A percentile compares a stretch with the other conserved stretches of the same genome.
These are phyloP conservation scores for Drosophila longiperda DNA, from an alignment of 2,888 invertebrate genomes.

Conservation along the genomic window DNA sequence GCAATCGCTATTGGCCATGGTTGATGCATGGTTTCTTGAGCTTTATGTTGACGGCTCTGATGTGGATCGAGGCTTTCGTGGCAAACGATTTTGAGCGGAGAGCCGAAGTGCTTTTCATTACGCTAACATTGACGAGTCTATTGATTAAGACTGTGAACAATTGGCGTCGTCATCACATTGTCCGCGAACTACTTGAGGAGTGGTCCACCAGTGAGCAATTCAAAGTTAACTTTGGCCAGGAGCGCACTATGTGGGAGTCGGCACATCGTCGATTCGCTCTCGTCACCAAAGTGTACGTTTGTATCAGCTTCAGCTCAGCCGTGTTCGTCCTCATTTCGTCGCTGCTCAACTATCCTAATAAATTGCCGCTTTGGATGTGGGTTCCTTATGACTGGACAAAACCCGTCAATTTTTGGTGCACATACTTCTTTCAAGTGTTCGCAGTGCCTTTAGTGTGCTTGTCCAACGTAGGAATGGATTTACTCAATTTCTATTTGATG, in stretches of 20 bases:
- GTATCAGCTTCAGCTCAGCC: conserved; percentile 40
- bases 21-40: conserved; percentile 23
- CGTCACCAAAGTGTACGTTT: conserved; percentile 17
- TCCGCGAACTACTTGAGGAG: conserved; percentile 39
- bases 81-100: conserved; percentile 50
- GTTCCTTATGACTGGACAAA: conserved; percentile 53
- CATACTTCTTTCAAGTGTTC: conserved; percentile 34
- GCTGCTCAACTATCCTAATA: conserved; percentile 43
- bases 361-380: conserved; percentile 56
- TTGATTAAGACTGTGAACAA: conserved; percentile 44
- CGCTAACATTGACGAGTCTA: conserved; percentile 46
- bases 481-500: conserved; percentile 60
- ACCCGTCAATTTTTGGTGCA: conserved; percentile 39
- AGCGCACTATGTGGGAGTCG: conserved; percentile 38
- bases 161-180: conserved; percentile 45
- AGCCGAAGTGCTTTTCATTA: conserved; percentile 45
- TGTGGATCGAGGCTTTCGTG: conserved; percentile 55
- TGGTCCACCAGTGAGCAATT: conserved; percentile 44
- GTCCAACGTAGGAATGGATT: conserved; percentile 41
- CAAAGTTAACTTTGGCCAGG: conserved; percentile 9
- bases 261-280: conserved; percentile 41
- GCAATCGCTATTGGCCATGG: conserved; percentile 18
- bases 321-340: conserved; percentile 36
- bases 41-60: conserved; percentile 26
- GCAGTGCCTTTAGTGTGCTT: conserved; percentile 35